Evolutionary conservation across 2,113 vertebrate genomes (phyloP).

Genomic region (Oreamnos americanus): DNA sequence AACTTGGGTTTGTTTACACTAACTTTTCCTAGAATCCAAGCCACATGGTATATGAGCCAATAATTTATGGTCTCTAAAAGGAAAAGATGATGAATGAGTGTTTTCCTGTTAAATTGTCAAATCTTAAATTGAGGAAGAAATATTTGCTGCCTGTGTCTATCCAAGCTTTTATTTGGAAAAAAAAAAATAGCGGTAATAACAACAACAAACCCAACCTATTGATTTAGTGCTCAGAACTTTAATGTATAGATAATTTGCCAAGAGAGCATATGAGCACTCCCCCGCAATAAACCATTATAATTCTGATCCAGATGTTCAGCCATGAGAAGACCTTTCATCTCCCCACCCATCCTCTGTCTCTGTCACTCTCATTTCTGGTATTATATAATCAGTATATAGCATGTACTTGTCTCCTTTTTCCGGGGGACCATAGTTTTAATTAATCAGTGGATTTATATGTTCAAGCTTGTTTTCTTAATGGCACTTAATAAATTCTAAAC

Average conservation of each 20-base stretch:
- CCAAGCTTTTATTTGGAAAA: conserved; percentile 55
- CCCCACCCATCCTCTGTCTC: background rate
- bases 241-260: conserved; percentile 38
- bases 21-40: conserved; percentile 78
- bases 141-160: conserved; percentile 60
- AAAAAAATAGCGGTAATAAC: conserved; percentile 31
- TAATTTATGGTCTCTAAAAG: conserved; percentile 73
- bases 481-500: background rate
- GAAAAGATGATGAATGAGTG: conserved; percentile 69
- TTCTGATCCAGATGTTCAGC: background rate
- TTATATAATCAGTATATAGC: background rate
- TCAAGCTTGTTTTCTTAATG: background rate
- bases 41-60: conserved; percentile 76
- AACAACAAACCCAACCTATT: background rate
- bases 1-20: conserved; percentile 81
- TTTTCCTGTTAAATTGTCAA: conserved; percentile 72
- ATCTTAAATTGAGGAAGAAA: conserved; percentile 55
- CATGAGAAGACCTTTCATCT: conserved; percentile 2
- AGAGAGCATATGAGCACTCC: background rate
- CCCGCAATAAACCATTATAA: conserved; percentile 8
- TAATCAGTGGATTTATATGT: background rate
- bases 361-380: background rate
- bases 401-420: background rate
- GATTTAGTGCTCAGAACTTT: background rate
- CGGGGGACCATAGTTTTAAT: background rate